Base-by-base conservation (phyloP, 2,113 vertebrate genomes). In the Sapayoa aenigma region DNA sequence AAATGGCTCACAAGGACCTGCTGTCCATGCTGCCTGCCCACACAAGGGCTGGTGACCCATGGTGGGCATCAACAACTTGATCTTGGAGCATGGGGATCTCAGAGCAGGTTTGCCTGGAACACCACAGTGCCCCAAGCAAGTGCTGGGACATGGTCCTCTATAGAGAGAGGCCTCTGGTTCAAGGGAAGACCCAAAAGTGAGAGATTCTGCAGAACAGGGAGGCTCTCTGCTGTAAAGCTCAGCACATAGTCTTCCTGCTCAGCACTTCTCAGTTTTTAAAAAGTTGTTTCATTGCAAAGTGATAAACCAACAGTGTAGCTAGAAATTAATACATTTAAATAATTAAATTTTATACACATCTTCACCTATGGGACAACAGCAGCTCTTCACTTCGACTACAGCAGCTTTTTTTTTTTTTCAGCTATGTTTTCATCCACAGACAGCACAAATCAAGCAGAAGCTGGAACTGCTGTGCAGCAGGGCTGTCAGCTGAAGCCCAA, bases 391-490 rank as follows among this genome's bases (percentile, higher is more conserved):
- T 39, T 4, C 5, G 14, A 19, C 49, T 33, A 3, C 24, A 33
- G 44, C 49, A 31, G n/a, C 9, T 73, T n/a, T 3, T 1, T 3
- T 7, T 4, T 30, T 23, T 60, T 65, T 11, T 3, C 46, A 35
- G 49, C 23, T 18, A 1, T 0, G 0, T 46, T 44, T 20, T 39
- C 84, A 16, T 4, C 12, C 44, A 2, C 5, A 23, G 37, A 5
- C 9, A 6, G 63, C 2, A 8, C 72, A 35, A 35, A 11, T 1
- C 15, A 60, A 35, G 52, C 14, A 5, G 9, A 0, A 4, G 0
- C 19, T 5, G 44, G 28, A 39, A 59, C 42, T 39, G 65, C 2
- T 1, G 37, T 0, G n/a, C 53, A 25, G 39, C 67, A 59, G 84
- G 71, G 66, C 71, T 46, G 42, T 8, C 39, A n/a, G 80, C 73